A percentile compares a stretch with the other conserved stretches of the same genome.
phyloP scores from a whole-genome alignment of 53 echinoderm and acorn worm species.

The Luidia sarsii region DNA sequence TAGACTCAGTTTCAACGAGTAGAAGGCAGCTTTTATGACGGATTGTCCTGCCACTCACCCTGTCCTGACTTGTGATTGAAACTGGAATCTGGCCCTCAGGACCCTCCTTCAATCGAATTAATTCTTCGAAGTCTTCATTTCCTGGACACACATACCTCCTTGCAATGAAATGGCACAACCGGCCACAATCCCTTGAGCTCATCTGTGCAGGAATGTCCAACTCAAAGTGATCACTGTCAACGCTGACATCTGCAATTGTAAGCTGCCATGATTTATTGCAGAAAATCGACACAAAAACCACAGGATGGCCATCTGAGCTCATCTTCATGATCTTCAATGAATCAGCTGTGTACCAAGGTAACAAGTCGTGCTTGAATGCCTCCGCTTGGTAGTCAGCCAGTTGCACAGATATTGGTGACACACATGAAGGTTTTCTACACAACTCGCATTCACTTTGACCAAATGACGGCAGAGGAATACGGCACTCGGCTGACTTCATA shows the following conservation, averaged over 20 bases:
- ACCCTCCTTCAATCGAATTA: background rate
- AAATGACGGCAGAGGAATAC: background rate
- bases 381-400: too few species aligned
- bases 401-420: too few species aligned
- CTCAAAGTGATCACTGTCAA: background rate
- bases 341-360: background rate
- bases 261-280: background rate
- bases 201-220: background rate
- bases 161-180: background rate
- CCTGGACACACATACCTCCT: background rate
- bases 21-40: constrained; percentile 3
- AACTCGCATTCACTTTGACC: background rate
- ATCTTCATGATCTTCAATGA: constrained; percentile 9
- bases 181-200: background rate
- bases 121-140: background rate
- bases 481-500: constrained; percentile 13
- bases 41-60: background rate
- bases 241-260: background rate
- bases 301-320: background rate
- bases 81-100: background rate
- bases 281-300: background rate
- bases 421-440: background rate
- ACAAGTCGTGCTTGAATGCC: too few species aligned
- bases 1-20: background rate
- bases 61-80: constrained; percentile 3